Evolutionary conservation across 2,113 vertebrate genomes (phyloP).

Genomic region (Egretta garzetta): DNA sequence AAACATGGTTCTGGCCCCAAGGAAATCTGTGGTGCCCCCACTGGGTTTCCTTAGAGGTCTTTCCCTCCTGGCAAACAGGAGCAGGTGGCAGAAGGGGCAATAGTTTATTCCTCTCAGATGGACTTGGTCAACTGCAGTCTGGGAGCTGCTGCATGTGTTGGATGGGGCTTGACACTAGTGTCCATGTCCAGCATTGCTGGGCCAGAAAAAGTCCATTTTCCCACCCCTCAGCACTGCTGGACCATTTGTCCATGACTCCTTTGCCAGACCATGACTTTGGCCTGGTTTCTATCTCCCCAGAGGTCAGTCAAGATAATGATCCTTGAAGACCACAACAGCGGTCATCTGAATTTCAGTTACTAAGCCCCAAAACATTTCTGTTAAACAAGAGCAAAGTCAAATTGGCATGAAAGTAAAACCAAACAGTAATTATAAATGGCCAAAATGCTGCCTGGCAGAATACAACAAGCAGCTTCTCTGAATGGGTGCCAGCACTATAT

Average conservation of each 20-base stretch:
- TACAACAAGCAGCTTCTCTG: background rate
- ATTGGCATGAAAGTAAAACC: background rate
- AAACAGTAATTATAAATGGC: background rate
- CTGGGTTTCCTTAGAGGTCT: background rate
- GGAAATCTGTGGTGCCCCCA: background rate
- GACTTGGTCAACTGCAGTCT: background rate
- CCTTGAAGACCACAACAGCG: background rate
- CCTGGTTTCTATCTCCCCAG: background rate
- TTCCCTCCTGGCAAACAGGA: background rate
- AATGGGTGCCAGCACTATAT: accelerated
- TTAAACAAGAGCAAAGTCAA: background rate
- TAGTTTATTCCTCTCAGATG: background rate
- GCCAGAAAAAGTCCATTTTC: background rate
- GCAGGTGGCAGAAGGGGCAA: background rate
- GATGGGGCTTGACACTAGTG: background rate
- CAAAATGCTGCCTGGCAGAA: background rate
- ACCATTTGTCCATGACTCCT: accelerated
- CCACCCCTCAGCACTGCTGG: background rate
- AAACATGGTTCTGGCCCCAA: accelerated
- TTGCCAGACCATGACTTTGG: background rate
- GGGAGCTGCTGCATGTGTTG: background rate
- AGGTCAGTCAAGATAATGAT: background rate
- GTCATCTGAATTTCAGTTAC: background rate
- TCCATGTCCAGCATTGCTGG: background rate
- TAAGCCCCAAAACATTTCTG: background rate